Base-by-base conservation (phyloP, 2,797 vertebrate genomes). In the Coregonus ussuriensis region DNA sequence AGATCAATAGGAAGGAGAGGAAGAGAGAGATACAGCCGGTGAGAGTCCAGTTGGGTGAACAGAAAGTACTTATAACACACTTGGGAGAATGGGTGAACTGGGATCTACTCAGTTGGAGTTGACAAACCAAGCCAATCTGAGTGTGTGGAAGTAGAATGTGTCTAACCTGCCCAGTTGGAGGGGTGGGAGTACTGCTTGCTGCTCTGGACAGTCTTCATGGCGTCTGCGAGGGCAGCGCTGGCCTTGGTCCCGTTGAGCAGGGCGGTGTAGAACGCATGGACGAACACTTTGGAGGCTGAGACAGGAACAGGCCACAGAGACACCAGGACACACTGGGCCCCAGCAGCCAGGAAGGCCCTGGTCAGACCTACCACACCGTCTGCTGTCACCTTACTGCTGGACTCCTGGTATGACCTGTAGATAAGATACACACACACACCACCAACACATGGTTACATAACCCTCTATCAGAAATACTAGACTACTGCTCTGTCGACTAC, bases 121-220 rank as follows among this genome's bases (percentile, higher is more conserved):
- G n/a, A 59, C 56, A 18, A 66, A 66, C 11, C 13, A 66, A 29
- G 13, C 13, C 21, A 31, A 31, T 31, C 9, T 31, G 14, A 14
- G 63, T 31, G 3, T 15, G 11, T 29, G 13, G 74, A 53, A 11
- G 14, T 21, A 0, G 13, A 77, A 47, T 9, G 74, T 75, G 21
- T 72, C 93, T 88, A 83, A 99, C 98, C 98, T 96, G 98, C 97
- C 98, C 98, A 99, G 95, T 99, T 98, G 91, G 97, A 97, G 0
- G 98, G 98, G 87, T 99, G 97, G 0, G 97, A 95, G 91, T 97
- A 98, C 94, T 97, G 95, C 86, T 96, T 97, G 95, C 95, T 99
- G 94, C 95, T 97, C 91, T 99, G 98, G 2, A 99, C 96, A 0
- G 89, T 95, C 87, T 97, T 98, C 98, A 99, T 99, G 18, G 98